Base-by-base conservation (phyloP, 2,888 invertebrate species). In the Dryomyza anilis region DNA sequence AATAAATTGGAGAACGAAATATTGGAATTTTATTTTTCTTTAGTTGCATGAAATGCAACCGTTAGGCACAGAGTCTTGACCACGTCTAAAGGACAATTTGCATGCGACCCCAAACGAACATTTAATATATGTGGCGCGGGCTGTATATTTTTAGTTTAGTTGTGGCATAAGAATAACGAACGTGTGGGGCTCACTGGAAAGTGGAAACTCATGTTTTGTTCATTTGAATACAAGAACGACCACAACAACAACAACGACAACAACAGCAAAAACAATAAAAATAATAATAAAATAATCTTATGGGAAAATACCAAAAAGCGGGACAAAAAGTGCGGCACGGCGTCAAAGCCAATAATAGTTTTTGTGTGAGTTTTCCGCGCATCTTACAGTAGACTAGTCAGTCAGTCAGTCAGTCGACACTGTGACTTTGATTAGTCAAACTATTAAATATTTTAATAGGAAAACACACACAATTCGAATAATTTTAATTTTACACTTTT, bases 41-140 rank as follows among this genome's bases (percentile, higher is more conserved):
- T n/a, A n/a, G 43, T 19, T 19, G 23, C 60, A 46, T 23, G n/a
- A 33, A 21, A 3, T 7, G 19, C 74, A 70, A 74, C 78, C 75
- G 71, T 69, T 72, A 65, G 72, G 72, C 72, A 72, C 74, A 69
- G 73, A 74, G 76, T 75, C 76, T 79, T 79, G 80, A 80, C 81
- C 78, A 78, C 76, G 72, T 81, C 77, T 76, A 76, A 78, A 74
- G 69, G 72, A 73, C 71, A 68, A 76, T 76, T 76, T 76, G 75
- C 78, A 75, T 76, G 73, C 66, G 62, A 53, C 45, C 70, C 69
- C 67, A 57, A 63, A 67, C 66, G 48, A 57, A 46, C 25, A 63
- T 62, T 67, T n/a, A n/a, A n/a, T n/a, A n/a, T n/a, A n/a, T n/a
- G n/a, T 69, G 69, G 67, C 62, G 45, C 46, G 67, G 71, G 68